Base-by-base conservation (phyloP, 2,113 vertebrate genomes). In the Istiophorus platypterus region DNA sequence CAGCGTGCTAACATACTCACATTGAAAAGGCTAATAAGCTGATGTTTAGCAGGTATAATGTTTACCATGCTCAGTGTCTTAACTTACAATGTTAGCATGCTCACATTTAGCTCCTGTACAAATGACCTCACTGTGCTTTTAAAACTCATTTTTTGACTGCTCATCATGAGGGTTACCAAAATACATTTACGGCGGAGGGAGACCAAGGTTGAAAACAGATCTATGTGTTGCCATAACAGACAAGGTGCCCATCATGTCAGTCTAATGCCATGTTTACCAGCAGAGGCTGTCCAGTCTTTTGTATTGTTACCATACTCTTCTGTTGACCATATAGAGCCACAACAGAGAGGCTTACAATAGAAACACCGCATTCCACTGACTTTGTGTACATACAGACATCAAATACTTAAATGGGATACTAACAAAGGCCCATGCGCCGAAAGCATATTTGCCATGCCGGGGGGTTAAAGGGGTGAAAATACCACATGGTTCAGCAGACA, bases 161-260 rank as follows among this genome's bases (percentile, higher is more conserved):
- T 57, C 14, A 5, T 57, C 8, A 57, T 37, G 75, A 76, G 74
- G 56, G 83, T 85, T 73, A 49, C 47, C 66, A 86, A 72, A 86
- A 83, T 70, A 75, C 41, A 42, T n/a, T 6, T 8, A 1, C 11
- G 49, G 0, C 42, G 51, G 22, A 54, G 54, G 47, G 7, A 13
- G 75, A 73, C 45, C 62, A 34, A 2, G 1, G 78, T 64, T 54
- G 79, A 51, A 31, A 13, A 34, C 15, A 75, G 47, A 47, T 39
- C 42, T 26, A 39, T 45, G 64, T 91, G 76, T 86, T 92, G 82
- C 41, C 87, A 92, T 5, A 89, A 90, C 82, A 91, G 51, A 65
- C 0, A 20, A 3, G 13, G 15, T 2, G 69, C 24, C 37, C 24
- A 58, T 61, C 62, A 5, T 20, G 67, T 34, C 47, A 52, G 39